These are phyloP conservation scores for Melanophora roralis DNA, from an alignment of 2,888 invertebrate species.

Conservation along the genomic window DNA sequence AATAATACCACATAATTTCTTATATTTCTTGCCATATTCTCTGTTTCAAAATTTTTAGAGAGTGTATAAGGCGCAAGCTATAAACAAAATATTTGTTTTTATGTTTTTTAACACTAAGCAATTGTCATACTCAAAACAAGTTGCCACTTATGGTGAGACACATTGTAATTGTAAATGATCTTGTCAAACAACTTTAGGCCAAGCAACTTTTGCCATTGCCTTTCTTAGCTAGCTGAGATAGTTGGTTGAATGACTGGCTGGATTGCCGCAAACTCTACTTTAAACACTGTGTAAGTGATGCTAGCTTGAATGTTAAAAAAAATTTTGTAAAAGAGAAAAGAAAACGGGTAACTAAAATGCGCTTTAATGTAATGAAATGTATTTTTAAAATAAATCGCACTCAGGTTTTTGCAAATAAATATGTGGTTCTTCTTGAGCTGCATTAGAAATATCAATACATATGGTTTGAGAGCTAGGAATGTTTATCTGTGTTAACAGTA, in stretches of 20 bases:
- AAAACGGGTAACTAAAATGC: no score
- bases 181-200: slow-evolving; percentile 68
- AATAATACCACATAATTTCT: neutral
- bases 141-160: slow-evolving; percentile 70
- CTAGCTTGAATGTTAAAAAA: neutral
- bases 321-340: neutral
- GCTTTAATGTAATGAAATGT: no score
- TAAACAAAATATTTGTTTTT: slow-evolving; percentile 52
- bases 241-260: slow-evolving; percentile 21
- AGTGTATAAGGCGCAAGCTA: slow-evolving; percentile 8
- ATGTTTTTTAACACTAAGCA: slow-evolving; percentile 49
- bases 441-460: no score
- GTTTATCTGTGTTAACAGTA: no score
- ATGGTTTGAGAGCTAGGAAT: no score
- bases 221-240: neutral
- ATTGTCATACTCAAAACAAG: slow-evolving; percentile 66
- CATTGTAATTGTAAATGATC: slow-evolving; percentile 66
- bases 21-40: slow-evolving; percentile 9
- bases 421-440: no score
- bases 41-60: slow-evolving; percentile 9
- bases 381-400: no score
- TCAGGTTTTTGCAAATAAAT: no score
- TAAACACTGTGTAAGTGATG: slow-evolving; percentile 23
- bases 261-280: slow-evolving; percentile 43
- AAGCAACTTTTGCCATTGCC: slow-evolving; percentile 54